A percentile compares a stretch with the other conserved stretches of the same genome.
phyloP scores from a whole-genome alignment of 2,888 invertebrate genomes.

The Pelosia muscerda region DNA sequence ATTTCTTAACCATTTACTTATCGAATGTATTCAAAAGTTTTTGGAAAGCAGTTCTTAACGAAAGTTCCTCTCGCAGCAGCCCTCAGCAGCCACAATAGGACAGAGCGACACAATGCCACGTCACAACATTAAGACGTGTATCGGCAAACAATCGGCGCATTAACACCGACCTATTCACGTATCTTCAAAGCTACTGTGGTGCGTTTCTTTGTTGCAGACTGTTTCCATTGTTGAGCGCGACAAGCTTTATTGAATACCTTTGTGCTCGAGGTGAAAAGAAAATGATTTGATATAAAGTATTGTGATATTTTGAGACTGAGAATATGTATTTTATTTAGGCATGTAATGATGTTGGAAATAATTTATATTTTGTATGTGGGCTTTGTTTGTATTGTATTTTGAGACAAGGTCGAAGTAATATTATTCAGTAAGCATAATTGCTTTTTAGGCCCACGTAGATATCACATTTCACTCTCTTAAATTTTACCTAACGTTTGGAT shows the following conservation, averaged over 20 bases:
- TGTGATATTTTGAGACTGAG: conserved; percentile 11
- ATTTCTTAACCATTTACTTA: too few relatives aligned
- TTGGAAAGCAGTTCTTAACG: background rate
- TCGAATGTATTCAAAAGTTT: background rate
- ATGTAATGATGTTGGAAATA: background rate
- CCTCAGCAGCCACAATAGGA: conserved; percentile 47
- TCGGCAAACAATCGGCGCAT: conserved; percentile 72
- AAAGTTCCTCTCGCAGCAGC: conserved; percentile 26
- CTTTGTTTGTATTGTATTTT: background rate
- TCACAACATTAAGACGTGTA: conserved; percentile 70
- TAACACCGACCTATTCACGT: conserved; percentile 55
- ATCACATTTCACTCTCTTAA: too few relatives aligned
- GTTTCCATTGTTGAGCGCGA: conserved; percentile 22
- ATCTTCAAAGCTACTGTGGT: conserved; percentile 57
- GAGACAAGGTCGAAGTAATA: conserved; percentile 1
- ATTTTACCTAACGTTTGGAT: too few relatives aligned
- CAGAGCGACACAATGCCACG: conserved; percentile 29
- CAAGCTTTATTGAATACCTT: conserved; percentile 21
- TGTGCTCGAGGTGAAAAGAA: conserved; percentile 21
- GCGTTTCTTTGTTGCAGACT: conserved; percentile 50
- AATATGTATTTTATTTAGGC: background rate
- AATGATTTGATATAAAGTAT: conserved; percentile 14
- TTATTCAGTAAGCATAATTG: background rate
- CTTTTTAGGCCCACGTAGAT: background rate
- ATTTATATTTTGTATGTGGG: background rate